Evolutionary conservation across 2,113 vertebrate genomes (phyloP).

Genomic region (Ascaphus truei): DNA sequence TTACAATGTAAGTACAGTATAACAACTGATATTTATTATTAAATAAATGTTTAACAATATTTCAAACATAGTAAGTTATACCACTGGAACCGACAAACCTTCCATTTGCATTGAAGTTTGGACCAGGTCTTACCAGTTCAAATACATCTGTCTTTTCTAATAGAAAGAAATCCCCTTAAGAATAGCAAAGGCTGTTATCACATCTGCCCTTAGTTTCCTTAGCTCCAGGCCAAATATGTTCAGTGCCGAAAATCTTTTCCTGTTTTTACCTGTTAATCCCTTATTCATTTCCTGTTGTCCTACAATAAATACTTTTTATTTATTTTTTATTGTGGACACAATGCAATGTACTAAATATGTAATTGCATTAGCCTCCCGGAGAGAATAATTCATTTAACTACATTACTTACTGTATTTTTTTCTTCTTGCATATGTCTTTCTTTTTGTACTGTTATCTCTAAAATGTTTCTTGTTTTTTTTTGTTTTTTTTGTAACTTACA

Average conservation of each 20-base stretch:
- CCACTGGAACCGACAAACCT: neutral
- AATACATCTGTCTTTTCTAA: slow-evolving; percentile 26
- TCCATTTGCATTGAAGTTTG: neutral
- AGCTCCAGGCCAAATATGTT: slow-evolving; percentile 22
- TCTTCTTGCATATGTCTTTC: too few relatives aligned
- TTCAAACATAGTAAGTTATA: too few relatives aligned
- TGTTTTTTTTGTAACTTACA: too few relatives aligned
- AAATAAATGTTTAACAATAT: too few relatives aligned
- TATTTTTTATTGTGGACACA: neutral
- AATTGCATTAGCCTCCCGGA: neutral
- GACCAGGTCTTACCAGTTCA: slow-evolving; percentile 9
- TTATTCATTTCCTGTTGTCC: slow-evolving; percentile 31
- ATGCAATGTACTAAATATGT: neutral
- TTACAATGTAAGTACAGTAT: too few relatives aligned
- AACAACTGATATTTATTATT: too few relatives aligned
- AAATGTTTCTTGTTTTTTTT: too few relatives aligned
- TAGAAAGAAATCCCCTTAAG: slow-evolving; percentile 15
- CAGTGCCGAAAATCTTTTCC: slow-evolving; percentile 29
- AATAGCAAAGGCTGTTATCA: slow-evolving; percentile 29
- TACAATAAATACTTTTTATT: neutral
- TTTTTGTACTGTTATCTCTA: too few relatives aligned
- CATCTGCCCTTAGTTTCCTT: slow-evolving; percentile 27
- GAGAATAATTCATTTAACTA: too few relatives aligned
- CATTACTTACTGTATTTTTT: too few relatives aligned
- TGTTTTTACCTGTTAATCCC: slow-evolving; percentile 36